Evolutionary conservation across 1,140 invertebrate genomes (phyloP), one percentile per base, ranked within the genome.

Genomic region (Drosophila repleta): DNA sequence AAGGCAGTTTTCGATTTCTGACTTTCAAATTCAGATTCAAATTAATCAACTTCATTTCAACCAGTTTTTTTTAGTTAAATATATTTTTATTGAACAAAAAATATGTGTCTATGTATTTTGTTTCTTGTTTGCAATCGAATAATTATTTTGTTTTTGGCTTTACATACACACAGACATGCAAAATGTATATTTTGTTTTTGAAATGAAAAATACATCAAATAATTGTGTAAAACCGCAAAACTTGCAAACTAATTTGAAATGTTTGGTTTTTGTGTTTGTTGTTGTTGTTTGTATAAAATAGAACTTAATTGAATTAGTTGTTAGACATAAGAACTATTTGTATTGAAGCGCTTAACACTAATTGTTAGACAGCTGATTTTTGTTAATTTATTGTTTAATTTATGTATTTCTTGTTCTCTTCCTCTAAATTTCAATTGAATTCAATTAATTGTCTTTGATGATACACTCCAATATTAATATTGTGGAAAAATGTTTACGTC

Each of bases 61-160:
- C 29, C 4, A 15, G 13, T 43, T 17, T 7, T 7, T 43, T 45
- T 87, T 87, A 80, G 76, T 85, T 83, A 87, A 78, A 87, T 85
- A 87, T 87, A 87, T 71, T 81, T 83, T 84, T 87, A 87, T 85
- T 85, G 82, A 85, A 85, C 81, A 85, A 73, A 87, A 84, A 77
- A 74, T 67, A 87, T 61, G 71, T 84, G 82, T 84, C 80, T 84
- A 81, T 85, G 70, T 62, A 74, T 78, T 80, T 84, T 72, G 29
- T 72, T 57, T 65, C 71, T 83, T 68, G 63, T 61, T 60, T 73
- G 53, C 55, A 78, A 82, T 79, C 57, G 41, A 67, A 67, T 46
- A n/a, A n/a, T 58, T n/a, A 52, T 48, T 71, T 52, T 57, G 4
- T 8, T 61, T 13, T 66, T 45, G 52, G 37, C 45, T 46, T 37